A percentile compares a stretch with the other conserved stretches of the same genome.
Evolutionary conservation across 1,140 invertebrate genomes (phyloP).

Genomic region (Drosophila serrata): DNA sequence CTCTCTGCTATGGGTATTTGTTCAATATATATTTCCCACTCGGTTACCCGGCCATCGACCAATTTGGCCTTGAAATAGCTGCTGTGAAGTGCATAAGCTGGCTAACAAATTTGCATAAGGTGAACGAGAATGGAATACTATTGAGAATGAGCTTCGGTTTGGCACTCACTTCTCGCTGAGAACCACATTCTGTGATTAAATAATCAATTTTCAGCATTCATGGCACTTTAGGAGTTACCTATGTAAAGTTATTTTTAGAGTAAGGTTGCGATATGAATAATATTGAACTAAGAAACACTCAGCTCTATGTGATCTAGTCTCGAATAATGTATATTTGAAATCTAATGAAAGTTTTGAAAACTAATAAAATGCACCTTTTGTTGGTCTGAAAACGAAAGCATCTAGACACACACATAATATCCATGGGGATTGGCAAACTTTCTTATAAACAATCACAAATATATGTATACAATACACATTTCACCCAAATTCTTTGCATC

Average conservation of each 20-base stretch:
- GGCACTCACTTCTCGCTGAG: background rate
- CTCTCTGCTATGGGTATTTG: constrained; percentile 23
- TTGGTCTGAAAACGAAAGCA: constrained; percentile 23
- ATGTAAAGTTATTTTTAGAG: background rate
- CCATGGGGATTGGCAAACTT: constrained; percentile 33
- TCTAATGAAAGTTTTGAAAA: background rate
- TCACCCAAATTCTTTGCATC: constrained; percentile 22
- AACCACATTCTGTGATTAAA: background rate
- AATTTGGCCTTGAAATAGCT: constrained; percentile 50
- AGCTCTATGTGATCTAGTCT: background rate
- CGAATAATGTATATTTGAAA: background rate
- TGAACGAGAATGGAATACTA: constrained; percentile 52
- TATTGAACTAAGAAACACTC: background rate
- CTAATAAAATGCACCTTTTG: constrained; percentile 4
- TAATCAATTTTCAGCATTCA: background rate
- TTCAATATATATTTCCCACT: constrained; percentile 35
- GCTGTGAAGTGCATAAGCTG: constrained; percentile 37
- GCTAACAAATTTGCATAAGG: constrained; percentile 67
- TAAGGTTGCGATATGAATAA: background rate
- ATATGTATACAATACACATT: constrained; percentile 15
- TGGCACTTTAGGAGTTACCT: background rate
- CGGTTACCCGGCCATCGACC: constrained; percentile 26
- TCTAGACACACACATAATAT: background rate
- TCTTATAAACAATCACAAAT: constrained; percentile 17
- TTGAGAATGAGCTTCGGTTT: constrained; percentile 7